Evolutionary conservation across 2,113 vertebrate species (phyloP), one percentile per base, ranked within the genome.

Genomic region (Phycodurus eques): DNA sequence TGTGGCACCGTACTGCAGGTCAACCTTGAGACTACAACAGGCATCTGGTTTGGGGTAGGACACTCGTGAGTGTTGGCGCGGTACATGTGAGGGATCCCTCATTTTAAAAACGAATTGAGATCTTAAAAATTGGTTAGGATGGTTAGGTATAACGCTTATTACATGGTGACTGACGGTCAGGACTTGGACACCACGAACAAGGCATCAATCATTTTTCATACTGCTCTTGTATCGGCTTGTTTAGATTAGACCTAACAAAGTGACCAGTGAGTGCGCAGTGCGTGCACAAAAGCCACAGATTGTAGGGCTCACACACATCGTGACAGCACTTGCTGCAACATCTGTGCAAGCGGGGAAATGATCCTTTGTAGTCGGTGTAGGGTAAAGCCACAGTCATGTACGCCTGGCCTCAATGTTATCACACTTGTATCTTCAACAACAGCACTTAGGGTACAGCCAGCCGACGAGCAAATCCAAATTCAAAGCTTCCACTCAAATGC

Each of bases 371-470:
- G 8, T n/a, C 68, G 53, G 61, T 67, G 71, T 46, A 74, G 66
- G 70, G 59, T 46, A 75, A 69, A 79, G 71, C 56, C 75, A 61
- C 57, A 76, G 68, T 67, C 60, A 74, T 74, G 63, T 44, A 67
- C 51, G 56, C 51, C 77, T 15, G 56, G 33, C 62, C 57, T 8
- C 20, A 19, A 67, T 72, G 54, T 73, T 80, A 78, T 87, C 75
- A 57, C 72, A 69, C 54, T 67, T 75, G 61, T 75, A 85, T 83
- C 80, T 82, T 56, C 33, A 71, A 80, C 75, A 84, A 72, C 73
- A 73, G 65, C 57, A 49, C 54, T 80, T 72, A 78, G 70, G 72
- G 72, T 9, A 79, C 51, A 76, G 69, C 72, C 59, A 59, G 39
- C 67, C 49, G 64, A 63, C 14, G 31, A 60, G 27, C 72, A 84